Percentiles rank a stretch among this genome's conserved stretches.
These are phyloP conservation scores for Rugalucina vietnamica DNA, from an alignment of 2,888 invertebrate genomes.

Conservation along the genomic window DNA sequence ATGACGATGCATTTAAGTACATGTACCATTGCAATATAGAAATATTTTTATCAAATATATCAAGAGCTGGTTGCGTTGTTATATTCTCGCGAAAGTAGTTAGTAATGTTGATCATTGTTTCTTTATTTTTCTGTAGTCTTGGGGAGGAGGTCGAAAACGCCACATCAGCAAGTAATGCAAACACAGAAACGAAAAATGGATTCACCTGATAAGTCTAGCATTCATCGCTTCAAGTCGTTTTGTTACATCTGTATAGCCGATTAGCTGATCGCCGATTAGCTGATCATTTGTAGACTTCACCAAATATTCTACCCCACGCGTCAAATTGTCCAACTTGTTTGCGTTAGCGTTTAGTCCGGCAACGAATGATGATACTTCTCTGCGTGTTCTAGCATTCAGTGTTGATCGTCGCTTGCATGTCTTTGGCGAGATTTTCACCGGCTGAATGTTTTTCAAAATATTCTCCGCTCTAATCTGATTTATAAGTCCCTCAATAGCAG, in stretches of 20 bases:
- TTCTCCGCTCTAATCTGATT: no score
- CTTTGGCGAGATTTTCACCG: no score
- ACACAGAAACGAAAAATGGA: not conserved
- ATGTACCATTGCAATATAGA: not conserved
- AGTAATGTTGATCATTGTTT: not conserved
- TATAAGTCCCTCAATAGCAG: no score
- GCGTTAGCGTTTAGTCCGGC: not conserved
- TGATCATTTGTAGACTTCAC: not conserved
- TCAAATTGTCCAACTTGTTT: not conserved
- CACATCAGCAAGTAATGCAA: not conserved
- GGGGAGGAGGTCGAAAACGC: not conserved
- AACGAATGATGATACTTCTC: not conserved
- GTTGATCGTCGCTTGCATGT: no score
- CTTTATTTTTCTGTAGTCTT: not conserved
- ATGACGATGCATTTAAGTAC: not conserved
- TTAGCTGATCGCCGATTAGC: no score
- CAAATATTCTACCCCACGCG: not conserved
- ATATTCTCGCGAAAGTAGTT: not conserved
- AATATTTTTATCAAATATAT: not conserved
- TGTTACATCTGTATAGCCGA: not conserved
- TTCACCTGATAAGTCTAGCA: not conserved
- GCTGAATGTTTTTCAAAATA: no score
- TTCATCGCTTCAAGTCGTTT: not conserved
- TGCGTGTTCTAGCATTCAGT: not conserved
- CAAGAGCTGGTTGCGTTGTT: not conserved